A percentile compares a stretch with the other conserved stretches of the same genome.
Conservation (phyloP, 1,140 invertebrate species). For the Dermatophagoides farinae region DNA sequence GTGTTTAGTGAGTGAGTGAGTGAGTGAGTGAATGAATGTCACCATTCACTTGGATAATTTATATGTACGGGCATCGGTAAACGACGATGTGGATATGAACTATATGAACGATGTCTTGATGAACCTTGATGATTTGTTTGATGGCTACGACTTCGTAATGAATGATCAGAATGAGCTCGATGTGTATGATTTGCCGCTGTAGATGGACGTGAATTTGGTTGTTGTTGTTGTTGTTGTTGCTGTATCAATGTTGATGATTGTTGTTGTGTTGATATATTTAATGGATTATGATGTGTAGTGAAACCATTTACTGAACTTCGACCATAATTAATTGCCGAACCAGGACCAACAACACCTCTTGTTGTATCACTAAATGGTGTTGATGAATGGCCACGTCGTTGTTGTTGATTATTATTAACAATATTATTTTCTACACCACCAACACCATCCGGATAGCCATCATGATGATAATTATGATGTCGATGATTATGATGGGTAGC, state of each 20-base stretch:
- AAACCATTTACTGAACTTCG: not conserved
- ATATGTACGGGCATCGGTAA: not conserved
- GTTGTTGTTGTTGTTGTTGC: not conserved
- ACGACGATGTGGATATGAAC: constrained; percentile 4
- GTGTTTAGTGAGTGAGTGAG: too few species aligned
- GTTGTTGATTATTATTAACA: not conserved
- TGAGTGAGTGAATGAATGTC: not conserved
- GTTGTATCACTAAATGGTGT: not conserved
- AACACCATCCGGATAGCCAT: not conserved
- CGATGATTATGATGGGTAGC: not conserved
- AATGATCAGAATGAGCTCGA: constrained; percentile 1
- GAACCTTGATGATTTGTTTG: not conserved
- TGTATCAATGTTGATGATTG: too few species aligned
- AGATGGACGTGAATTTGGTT: not conserved
- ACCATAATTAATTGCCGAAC: too few species aligned
- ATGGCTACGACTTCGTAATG: not conserved
- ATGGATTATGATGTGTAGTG: not conserved
- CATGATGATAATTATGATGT: not conserved
- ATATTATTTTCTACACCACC: not conserved
- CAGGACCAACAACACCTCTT: too few species aligned
- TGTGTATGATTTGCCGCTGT: not conserved
- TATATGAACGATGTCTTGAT: not conserved
- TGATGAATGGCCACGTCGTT: not conserved
- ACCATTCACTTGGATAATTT: not conserved
- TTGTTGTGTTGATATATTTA: not conserved